Evolutionary conservation across 2,797 vertebrate species (phyloP).

Genomic region (Gymnoscopelus braueri): DNA sequence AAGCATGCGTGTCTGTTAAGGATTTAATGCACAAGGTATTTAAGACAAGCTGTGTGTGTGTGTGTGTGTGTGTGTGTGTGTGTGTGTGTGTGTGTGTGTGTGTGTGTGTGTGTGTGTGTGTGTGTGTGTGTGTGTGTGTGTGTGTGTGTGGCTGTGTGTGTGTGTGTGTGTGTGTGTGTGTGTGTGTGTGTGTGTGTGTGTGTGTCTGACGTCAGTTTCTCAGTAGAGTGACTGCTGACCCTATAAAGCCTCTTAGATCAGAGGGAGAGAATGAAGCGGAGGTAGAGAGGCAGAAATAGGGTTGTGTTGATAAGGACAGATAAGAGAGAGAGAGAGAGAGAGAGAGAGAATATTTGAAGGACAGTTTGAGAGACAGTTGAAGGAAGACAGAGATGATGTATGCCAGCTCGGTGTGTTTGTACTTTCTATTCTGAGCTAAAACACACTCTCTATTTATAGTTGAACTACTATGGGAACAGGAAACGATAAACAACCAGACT

Average conservation of each 20-base stretch:
- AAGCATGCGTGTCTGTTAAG: not conserved
- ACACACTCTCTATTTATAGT: too few species aligned
- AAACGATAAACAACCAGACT: too few species aligned
- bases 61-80: not conserved
- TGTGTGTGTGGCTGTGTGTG: slow-evolving; percentile 20
- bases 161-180: slow-evolving; percentile 3
- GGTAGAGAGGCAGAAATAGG: not conserved
- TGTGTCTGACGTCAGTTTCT: not conserved
- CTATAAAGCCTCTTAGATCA: not conserved
- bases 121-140: slow-evolving; percentile 2
- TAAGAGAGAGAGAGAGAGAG: not conserved
- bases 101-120: not conserved
- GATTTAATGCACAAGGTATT: not conserved
- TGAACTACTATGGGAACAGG: too few species aligned
- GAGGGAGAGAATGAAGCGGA: not conserved
- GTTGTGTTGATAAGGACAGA: not conserved
- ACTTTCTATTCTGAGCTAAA: not conserved
- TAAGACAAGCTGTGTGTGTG: not conserved
- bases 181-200: not conserved
- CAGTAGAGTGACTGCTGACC: not conserved
- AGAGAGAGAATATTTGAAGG: not conserved
- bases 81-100: not conserved
- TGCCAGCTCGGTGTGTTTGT: not conserved
- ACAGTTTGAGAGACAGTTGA: not conserved
- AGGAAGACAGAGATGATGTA: not conserved